These are phyloP conservation scores for Ictalurus punctatus DNA, from an alignment of 2,113 vertebrate genomes.

Conservation along the genomic window DNA sequence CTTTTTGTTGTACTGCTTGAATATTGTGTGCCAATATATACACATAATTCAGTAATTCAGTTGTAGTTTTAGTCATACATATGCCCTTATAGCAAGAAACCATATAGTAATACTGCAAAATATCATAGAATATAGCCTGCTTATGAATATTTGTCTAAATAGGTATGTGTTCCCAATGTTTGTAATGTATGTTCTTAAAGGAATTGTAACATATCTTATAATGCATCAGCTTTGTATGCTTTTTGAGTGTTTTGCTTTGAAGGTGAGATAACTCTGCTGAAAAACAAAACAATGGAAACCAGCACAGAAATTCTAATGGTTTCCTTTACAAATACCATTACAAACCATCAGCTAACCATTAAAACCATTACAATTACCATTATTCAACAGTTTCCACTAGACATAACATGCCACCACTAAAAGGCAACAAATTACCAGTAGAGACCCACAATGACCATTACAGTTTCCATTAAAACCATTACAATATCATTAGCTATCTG, in stretches of 20 bases:
- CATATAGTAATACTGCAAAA: not conserved
- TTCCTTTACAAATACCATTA: too few relatives aligned
- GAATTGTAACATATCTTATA: not conserved
- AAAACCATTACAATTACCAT: too few relatives aligned
- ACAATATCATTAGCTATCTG: not conserved
- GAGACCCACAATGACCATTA: too few relatives aligned
- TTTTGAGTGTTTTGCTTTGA: not conserved
- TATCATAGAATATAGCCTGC: not conserved
- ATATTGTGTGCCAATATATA: not conserved
- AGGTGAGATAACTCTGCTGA: not conserved
- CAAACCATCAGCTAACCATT: too few relatives aligned
- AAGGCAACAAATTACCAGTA: too few relatives aligned
- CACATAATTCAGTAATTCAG: not conserved
- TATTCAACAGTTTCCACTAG: too few relatives aligned
- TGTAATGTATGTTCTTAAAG: not conserved
- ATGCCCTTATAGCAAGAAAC: not conserved
- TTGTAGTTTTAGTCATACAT: not conserved
- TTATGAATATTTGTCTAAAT: not conserved
- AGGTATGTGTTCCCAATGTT: not conserved
- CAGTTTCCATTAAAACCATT: too few relatives aligned
- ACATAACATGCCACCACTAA: too few relatives aligned
- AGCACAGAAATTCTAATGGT: too few relatives aligned
- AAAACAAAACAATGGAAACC: too few relatives aligned
- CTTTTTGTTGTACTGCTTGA: not conserved
- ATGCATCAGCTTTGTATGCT: not conserved